phyloP scores from a whole-genome alignment of 2,888 invertebrate genomes.

The Eupithecia insigniata region DNA sequence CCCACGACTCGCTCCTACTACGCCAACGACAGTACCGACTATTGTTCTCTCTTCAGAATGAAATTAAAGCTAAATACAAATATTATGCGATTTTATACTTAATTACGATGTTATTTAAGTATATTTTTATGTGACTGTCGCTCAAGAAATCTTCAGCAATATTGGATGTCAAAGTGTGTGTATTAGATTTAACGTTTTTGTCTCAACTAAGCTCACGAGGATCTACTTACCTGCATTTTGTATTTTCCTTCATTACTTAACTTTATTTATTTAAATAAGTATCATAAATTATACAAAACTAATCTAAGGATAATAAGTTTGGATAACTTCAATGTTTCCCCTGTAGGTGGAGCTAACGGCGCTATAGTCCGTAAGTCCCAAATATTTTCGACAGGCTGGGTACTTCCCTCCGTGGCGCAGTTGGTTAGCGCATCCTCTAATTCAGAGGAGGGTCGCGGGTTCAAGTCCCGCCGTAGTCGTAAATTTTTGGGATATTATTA shows the following conservation, averaged over 20 bases:
- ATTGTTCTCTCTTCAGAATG: constrained; percentile 64
- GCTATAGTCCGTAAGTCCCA: too few species aligned
- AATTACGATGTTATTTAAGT: neutral
- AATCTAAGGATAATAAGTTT: too few species aligned
- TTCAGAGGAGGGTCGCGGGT: too few species aligned
- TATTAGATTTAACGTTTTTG: constrained; percentile 14
- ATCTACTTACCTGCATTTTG: neutral
- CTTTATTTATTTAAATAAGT: neutral
- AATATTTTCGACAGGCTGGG: too few species aligned
- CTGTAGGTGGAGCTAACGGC: too few species aligned
- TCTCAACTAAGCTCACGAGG: neutral
- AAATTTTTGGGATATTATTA: too few species aligned
- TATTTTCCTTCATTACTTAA: neutral
- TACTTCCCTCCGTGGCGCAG: too few species aligned
- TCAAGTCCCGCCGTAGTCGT: too few species aligned
- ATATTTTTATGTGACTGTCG: constrained; percentile 34
- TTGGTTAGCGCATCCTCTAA: too few species aligned
- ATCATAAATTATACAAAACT: neutral
- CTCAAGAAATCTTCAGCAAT: constrained; percentile 48
- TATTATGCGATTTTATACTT: neutral
- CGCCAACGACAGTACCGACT: constrained; percentile 58
- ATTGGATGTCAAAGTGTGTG: constrained; percentile 35
- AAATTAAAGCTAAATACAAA: neutral
- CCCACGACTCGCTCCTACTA: constrained; percentile 26
- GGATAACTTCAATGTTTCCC: too few species aligned